Conservation (phyloP, 2,113 vertebrate genomes). For the Chaetura pelagica region DNA sequence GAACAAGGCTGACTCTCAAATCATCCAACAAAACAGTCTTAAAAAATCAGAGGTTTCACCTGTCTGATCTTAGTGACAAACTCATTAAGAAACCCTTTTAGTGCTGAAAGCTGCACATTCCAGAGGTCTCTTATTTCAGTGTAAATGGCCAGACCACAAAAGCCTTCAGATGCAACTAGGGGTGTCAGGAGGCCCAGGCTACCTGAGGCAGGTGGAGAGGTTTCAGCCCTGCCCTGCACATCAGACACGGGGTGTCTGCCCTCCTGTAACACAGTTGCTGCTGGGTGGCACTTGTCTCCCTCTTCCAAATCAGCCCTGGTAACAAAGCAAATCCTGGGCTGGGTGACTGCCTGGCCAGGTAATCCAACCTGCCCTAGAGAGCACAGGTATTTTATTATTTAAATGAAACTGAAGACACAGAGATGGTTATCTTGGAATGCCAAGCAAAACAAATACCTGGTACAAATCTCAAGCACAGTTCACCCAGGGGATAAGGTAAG, state of each 20-base stretch:
- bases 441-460: background rate
- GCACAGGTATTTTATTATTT: background rate
- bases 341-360: background rate
- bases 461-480: fast-evolving
- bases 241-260: fast-evolving
- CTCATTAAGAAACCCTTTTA: background rate
- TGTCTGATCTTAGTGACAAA: background rate
- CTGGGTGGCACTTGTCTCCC: background rate
- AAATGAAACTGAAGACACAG: background rate
- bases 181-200: background rate
- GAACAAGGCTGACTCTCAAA: background rate
- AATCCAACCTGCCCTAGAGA: background rate
- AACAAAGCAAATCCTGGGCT: fast-evolving
- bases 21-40: background rate
- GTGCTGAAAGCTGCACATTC: background rate
- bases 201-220: background rate
- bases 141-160: background rate
- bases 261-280: fast-evolving
- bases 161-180: fast-evolving
- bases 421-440: background rate
- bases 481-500: background rate
- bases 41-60: background rate
- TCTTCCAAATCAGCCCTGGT: background rate
- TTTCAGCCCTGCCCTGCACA: background rate
- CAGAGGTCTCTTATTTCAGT: background rate